These are phyloP conservation scores for Caenorhabditis sp. DNA, from an alignment of 2,888 invertebrate species.

Conservation along the genomic window DNA sequence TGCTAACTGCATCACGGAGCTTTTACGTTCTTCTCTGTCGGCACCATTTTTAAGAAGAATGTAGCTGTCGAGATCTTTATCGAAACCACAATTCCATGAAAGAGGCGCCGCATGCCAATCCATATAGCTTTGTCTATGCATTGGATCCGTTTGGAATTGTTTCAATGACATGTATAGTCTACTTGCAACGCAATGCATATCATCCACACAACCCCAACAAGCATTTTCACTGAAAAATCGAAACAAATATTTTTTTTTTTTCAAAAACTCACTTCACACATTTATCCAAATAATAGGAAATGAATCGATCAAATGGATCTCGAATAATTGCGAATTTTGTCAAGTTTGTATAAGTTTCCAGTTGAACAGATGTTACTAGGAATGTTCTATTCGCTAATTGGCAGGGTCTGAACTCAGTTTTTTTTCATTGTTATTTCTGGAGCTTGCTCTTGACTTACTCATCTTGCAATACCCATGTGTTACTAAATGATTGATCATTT, in stretches of 20 bases:
- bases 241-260: not conserved
- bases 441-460: not conserved
- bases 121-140: constrained; percentile 5
- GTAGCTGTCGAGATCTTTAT: constrained; percentile 8
- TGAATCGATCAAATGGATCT: constrained; percentile 24
- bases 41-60: constrained; percentile 21
- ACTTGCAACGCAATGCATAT: constrained; percentile 5
- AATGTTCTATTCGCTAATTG: not conserved
- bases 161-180: not conserved
- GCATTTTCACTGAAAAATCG: not conserved
- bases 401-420: no score
- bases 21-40: not conserved
- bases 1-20: constrained; percentile 7
- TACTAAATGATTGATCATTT: not conserved
- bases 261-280: constrained; percentile 13
- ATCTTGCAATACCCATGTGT: not conserved
- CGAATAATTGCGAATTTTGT: constrained; percentile 25
- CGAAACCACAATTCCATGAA: constrained; percentile 31
- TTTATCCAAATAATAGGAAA: constrained; percentile 29
- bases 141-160: not conserved
- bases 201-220: constrained; percentile 1
- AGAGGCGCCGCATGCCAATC: constrained; percentile 27
- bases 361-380: not conserved
- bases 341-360: not conserved
- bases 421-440: no score